Percentiles rank a stretch among this genome's conserved stretches.
phyloP scores from a whole-genome alignment of 2,888 invertebrate genomes.

The Isotomurus palustris region DNA sequence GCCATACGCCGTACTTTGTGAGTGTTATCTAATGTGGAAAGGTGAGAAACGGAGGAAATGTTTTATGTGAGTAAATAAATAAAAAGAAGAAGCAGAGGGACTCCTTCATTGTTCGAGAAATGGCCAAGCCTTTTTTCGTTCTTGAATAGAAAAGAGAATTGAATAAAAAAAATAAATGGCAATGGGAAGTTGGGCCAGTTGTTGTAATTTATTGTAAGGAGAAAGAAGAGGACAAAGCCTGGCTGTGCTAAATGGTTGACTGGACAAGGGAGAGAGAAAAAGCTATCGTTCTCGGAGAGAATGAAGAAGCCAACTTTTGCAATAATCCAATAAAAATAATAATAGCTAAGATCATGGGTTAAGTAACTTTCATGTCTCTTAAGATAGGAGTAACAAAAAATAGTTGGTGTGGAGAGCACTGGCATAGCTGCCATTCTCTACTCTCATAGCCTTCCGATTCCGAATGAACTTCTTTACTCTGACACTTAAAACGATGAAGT shows the following conservation, averaged over 20 bases:
- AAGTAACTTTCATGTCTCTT: conserved; percentile 3
- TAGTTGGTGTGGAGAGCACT: too few species aligned
- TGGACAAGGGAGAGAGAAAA: too few species aligned
- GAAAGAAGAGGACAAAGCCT: not conserved
- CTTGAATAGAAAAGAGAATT: not conserved
- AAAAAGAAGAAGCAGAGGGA: conserved; percentile 10
- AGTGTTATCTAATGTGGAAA: too few species aligned
- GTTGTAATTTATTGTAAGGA: too few species aligned
- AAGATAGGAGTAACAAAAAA: too few species aligned
- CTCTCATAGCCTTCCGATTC: too few species aligned
- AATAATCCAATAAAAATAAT: conserved; percentile 8
- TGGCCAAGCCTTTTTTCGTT: not conserved
- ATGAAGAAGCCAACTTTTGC: conserved; percentile 10
- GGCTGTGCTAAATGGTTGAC: not conserved
- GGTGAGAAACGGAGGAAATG: conserved; percentile 33
- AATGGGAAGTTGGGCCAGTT: conserved; percentile 9
- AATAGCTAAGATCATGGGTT: not conserved
- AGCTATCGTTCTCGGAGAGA: too few species aligned
- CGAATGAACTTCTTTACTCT: too few species aligned
- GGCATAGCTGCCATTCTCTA: too few species aligned
- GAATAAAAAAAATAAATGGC: conserved; percentile 16
- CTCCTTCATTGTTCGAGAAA: conserved; percentile 3
- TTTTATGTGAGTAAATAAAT: conserved; percentile 29
- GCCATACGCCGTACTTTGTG: too few species aligned
- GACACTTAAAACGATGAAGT: too few species aligned